Conservation (phyloP, 2,888 invertebrate species). For the Tubiluchus corallicola region DNA sequence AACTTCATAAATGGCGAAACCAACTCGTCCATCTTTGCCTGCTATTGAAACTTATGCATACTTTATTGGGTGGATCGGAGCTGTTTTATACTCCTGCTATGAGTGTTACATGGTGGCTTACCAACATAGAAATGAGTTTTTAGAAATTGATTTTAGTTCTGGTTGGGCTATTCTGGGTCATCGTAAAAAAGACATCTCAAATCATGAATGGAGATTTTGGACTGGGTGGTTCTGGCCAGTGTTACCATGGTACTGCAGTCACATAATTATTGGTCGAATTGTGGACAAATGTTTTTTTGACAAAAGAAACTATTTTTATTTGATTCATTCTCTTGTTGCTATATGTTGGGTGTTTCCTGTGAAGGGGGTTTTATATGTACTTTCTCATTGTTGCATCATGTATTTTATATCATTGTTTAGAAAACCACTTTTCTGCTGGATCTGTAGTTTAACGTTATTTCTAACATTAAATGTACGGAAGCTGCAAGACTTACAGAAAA, state of each 20-base stretch:
- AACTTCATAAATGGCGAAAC: too few relatives aligned
- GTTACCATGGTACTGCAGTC: slow-evolving; percentile 33
- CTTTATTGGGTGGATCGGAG: too few relatives aligned
- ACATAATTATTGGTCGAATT: background rate
- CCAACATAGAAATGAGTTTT: too few relatives aligned
- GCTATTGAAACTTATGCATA: too few relatives aligned
- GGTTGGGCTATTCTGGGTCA: background rate
- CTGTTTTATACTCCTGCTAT: too few relatives aligned
- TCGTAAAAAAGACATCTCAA: slow-evolving; percentile 38
- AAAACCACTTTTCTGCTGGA: slow-evolving; percentile 37
- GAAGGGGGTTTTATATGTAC: background rate
- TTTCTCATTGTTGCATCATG: background rate
- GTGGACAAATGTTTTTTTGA: background rate
- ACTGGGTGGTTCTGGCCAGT: slow-evolving; percentile 36
- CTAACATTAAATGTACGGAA: slow-evolving; percentile 33
- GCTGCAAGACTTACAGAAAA: slow-evolving; percentile 12
- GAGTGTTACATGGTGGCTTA: too few relatives aligned
- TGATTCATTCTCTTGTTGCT: slow-evolving; percentile 2
- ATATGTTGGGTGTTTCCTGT: background rate
- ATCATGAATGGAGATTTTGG: slow-evolving; percentile 51
- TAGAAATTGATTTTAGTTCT: background rate
- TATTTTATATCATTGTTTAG: slow-evolving; percentile 20
- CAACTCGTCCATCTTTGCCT: too few relatives aligned
- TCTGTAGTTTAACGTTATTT: slow-evolving; percentile 35
- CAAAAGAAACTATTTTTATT: background rate